Percentiles rank a stretch among this genome's conserved stretches.
phyloP scores from a whole-genome alignment of 2,888 invertebrate genomes.

The Nematopogon swammerdamellus region DNA sequence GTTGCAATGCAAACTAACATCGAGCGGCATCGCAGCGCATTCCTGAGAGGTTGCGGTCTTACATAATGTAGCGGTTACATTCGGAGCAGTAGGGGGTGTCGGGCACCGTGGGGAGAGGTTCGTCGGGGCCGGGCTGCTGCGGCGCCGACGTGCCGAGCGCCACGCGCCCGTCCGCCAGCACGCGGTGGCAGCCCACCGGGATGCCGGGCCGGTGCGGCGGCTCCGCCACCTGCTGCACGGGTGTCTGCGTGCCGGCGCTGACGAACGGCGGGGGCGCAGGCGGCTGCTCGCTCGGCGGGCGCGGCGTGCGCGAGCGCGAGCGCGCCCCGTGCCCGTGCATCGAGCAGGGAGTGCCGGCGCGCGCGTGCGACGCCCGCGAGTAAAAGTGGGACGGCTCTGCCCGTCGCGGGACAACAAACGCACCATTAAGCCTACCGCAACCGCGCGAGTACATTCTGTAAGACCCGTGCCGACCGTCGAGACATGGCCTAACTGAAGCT shows the following conservation, averaged over 20 bases:
- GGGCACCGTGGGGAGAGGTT: constrained; percentile 44
- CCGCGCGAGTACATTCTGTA: background rate
- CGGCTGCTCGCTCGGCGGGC: constrained; percentile 38
- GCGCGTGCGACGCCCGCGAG: constrained; percentile 74
- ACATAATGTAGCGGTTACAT: constrained; percentile 87
- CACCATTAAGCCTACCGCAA: background rate
- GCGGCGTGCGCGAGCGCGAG: constrained; percentile 42
- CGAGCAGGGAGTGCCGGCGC: constrained; percentile 63
- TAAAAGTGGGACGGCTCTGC: constrained; percentile 63
- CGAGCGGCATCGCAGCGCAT: constrained; percentile 24
- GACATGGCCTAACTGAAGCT: background rate
- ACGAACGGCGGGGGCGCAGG: constrained; percentile 37
- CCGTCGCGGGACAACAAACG: constrained; percentile 17
- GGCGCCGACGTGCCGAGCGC: constrained; percentile 38
- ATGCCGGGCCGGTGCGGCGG: constrained; percentile 46
- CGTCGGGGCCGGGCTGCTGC: constrained; percentile 20
- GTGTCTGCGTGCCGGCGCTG: constrained; percentile 12
- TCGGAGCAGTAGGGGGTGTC: constrained; percentile 71
- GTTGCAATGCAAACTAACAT: constrained; percentile 52
- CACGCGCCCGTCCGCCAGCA: constrained; percentile 47
- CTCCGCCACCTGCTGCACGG: constrained; percentile 24
- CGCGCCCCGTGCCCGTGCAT: constrained; percentile 52
- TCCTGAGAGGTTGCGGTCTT: constrained; percentile 42
- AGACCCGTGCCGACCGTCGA: background rate
- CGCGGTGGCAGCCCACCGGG: constrained; percentile 54